Evolutionary conservation across 1,140 invertebrate species (phyloP), one percentile per base, ranked within the genome.

Genomic region (Drosophila nikananu): DNA sequence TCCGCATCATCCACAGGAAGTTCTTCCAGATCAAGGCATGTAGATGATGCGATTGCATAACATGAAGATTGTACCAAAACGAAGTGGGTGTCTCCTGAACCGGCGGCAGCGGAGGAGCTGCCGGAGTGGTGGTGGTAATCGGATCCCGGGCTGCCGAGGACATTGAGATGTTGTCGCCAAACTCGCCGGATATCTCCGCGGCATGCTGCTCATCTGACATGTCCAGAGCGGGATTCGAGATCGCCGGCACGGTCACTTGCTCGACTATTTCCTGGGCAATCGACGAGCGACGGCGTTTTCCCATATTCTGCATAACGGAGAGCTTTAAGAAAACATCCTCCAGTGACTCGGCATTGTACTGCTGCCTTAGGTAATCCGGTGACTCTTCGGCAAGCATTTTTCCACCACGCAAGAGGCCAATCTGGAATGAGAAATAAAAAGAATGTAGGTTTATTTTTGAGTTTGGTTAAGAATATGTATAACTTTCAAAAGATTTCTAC

Each of bases 301-400:
- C 96, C 94, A 95, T 95, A 91, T 97, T 97, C 93, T 97, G 96
- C 46, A 96, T 91, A 0, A 97, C 95, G 41, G 98, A 97, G 0
- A 99, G 94, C 92, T 98, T 98, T 0, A 99, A 93, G 92, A 99
- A 99, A 0, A 99, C 98, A 59, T 97, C 97, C 93, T 99, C 98
- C 13, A 99, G 93, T 27, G 96, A 97, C 57, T 97, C 95, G 5
- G 96, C 95, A 27, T 95, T 94, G 86, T 98, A 97, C 77, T 96
- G 95, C 17, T 95, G 94, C 67, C 99, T 95, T 2, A 99, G 93
- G 62, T 95, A 95, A 8, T 95, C 94, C 0, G 98, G 98, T 3
- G 97, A 96, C 91, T 98, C 96, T 93, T 99, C 98, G 0, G 98
- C 98, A 15, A 99, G 93, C 84, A 99, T 96, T 76, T 96, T 95